Base-by-base conservation (phyloP, 2,797 vertebrate genomes). In the Glossophaga mutica region DNA sequence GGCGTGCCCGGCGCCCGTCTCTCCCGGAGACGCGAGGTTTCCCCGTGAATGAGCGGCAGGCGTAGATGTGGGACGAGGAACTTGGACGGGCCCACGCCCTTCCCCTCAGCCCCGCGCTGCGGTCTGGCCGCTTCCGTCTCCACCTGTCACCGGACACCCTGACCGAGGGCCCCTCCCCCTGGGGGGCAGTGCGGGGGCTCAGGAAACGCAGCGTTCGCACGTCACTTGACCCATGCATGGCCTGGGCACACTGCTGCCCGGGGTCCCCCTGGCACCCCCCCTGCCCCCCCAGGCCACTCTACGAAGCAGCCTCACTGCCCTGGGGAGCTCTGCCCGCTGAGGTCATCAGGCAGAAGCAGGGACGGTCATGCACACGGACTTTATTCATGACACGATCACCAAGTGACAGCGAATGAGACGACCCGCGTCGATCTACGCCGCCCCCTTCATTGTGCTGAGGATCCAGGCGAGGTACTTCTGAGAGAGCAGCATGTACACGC, bases 401-500 rank as follows among this genome's bases (percentile, higher is more conserved):
- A 83, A 65, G 55, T 24, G 21, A 89, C 57, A 89, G 62, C 4
- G 32, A 48, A 34, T 86, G 15, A 37, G 50, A 46, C 65, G 22
- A 83, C 55, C 24, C 46, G 0, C 32, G 44, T 2, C 9, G 8
- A 34, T 77, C 0, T 96, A 96, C 59, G 50, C 67, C 62, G 2
- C 91, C 34, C 0, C 57, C 12, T 81, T 70, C 29, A 91, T 97
- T 12, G 94, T 98, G 32, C 71, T 78, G 1, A 2, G 91, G 96
- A 98, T 98, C 98, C 98, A 99, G 1, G 15, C 18, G 9, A 98
- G 62, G 26, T 98, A 3, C 0, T 22, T 24, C 9, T 96, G 22
- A 37, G 98, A 98, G 9, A 99, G 98, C n/a, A 74, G 96, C 37
- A 65, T 96, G 44, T 98, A 99, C 95, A 99, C 0, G 0, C 98